These are phyloP conservation scores for Diaprepes abbreviatus DNA, from an alignment of 2,888 invertebrate genomes.

Conservation along the genomic window DNA sequence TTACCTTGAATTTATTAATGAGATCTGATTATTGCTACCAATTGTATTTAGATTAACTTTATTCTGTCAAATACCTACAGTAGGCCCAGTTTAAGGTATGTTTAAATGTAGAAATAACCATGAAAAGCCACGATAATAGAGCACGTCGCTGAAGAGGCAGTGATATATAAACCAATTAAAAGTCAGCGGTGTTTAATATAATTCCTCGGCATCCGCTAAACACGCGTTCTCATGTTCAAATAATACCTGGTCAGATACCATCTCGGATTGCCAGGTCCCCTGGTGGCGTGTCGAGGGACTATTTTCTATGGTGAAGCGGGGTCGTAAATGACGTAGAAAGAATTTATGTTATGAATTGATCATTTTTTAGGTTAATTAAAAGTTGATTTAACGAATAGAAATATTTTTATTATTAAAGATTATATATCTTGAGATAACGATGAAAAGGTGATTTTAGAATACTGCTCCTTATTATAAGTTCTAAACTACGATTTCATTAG, in stretches of 20 bases:
- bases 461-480: too few species aligned
- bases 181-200: constrained; percentile 64
- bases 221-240: constrained; percentile 64
- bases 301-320: constrained; percentile 51
- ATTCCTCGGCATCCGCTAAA: constrained; percentile 64
- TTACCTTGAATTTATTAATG: too few species aligned
- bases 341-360: neutral
- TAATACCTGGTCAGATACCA: constrained; percentile 61
- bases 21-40: too few species aligned
- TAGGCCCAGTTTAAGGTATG: neutral
- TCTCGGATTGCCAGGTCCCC: constrained; percentile 51
- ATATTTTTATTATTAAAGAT: too few species aligned
- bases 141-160: constrained; percentile 51
- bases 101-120: neutral
- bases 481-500: too few species aligned
- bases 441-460: too few species aligned
- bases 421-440: too few species aligned
- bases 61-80: too few species aligned
- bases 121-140: neutral
- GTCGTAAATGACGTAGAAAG: neutral
- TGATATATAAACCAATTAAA: constrained; percentile 66
- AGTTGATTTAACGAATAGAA: too few species aligned
- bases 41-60: too few species aligned
- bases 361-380: neutral
- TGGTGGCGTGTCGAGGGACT: constrained; percentile 61